Conservation (phyloP, 1,140 invertebrate species). For the Kradibia gibbosae region DNA sequence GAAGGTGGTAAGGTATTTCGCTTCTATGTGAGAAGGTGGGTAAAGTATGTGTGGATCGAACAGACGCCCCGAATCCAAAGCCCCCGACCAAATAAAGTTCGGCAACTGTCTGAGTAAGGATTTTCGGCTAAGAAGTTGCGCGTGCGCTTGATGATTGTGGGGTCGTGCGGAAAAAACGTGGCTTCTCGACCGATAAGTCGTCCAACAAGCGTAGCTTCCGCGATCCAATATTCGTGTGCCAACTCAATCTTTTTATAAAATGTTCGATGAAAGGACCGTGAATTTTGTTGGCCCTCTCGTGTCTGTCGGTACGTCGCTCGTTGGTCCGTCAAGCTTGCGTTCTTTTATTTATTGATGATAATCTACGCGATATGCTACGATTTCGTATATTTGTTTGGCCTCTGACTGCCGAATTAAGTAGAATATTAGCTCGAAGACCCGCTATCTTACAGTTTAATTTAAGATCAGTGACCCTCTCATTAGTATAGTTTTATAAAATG, state of each 20-base stretch:
- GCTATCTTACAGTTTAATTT: no score
- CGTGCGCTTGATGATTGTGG: constrained; percentile 53
- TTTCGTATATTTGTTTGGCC: no score
- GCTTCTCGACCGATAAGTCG: not conserved
- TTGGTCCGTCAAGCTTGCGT: not conserved
- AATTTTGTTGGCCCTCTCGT: not conserved
- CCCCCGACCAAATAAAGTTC: constrained; percentile 29
- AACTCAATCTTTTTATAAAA: not conserved
- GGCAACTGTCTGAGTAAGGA: constrained; percentile 26
- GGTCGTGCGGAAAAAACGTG: constrained; percentile 29
- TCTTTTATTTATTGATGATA: no score
- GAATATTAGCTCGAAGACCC: no score
- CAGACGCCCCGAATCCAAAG: no score
- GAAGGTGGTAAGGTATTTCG: no score
- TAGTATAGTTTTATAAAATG: no score
- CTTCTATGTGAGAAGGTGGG: no score
- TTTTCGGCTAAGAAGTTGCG: not conserved
- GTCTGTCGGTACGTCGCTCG: not conserved
- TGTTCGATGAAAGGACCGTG: not conserved
- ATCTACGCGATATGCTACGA: no score
- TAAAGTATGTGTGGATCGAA: no score
- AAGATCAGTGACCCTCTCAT: no score
- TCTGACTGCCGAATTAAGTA: no score
- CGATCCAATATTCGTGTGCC: not conserved
- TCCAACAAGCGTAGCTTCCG: not conserved